Conservation (phyloP, 2,888 invertebrate species). For the Athrips mouffetella region DNA sequence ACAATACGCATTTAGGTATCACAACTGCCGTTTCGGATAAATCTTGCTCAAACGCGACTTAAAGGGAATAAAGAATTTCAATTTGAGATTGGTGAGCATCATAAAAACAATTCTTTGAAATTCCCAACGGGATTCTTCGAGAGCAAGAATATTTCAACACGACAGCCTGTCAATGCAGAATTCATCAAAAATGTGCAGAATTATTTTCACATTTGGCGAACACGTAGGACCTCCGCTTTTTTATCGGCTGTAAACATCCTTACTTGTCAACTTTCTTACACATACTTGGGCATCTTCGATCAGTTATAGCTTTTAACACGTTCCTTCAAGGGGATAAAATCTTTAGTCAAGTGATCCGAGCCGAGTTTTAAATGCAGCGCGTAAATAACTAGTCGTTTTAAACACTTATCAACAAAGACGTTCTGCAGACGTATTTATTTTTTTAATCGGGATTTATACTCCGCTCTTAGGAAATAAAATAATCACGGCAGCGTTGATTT, state of each 20-base stretch:
- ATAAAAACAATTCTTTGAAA: constrained; percentile 6
- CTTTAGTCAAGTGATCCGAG: constrained; percentile 11
- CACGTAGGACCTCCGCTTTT: constrained; percentile 46
- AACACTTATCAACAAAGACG: constrained; percentile 62
- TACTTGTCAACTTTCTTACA: constrained; percentile 60
- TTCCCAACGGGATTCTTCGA: constrained; percentile 5
- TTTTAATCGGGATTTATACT: constrained; percentile 72
- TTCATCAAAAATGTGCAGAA: constrained; percentile 52
- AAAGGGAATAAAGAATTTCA: not conserved
- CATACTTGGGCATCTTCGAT: constrained; percentile 54
- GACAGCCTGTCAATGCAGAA: constrained; percentile 45
- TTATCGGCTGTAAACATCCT: constrained; percentile 57
- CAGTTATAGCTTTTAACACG: constrained; percentile 23
- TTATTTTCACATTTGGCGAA: constrained; percentile 51
- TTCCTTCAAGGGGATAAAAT: constrained; percentile 14
- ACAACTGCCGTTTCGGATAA: not conserved
- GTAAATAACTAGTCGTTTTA: constrained; percentile 28
- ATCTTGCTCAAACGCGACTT: not conserved
- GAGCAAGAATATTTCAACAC: constrained; percentile 29
- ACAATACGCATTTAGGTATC: not conserved
- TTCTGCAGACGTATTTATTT: constrained; percentile 55
- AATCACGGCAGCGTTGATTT: constrained; percentile 74
- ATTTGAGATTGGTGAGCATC: constrained; percentile 4
- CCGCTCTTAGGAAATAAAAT: constrained; percentile 77
- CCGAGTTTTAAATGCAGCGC: constrained; percentile 15